phyloP scores from a whole-genome alignment of 2,888 invertebrate species.

The Koerneria pararmatus region DNA sequence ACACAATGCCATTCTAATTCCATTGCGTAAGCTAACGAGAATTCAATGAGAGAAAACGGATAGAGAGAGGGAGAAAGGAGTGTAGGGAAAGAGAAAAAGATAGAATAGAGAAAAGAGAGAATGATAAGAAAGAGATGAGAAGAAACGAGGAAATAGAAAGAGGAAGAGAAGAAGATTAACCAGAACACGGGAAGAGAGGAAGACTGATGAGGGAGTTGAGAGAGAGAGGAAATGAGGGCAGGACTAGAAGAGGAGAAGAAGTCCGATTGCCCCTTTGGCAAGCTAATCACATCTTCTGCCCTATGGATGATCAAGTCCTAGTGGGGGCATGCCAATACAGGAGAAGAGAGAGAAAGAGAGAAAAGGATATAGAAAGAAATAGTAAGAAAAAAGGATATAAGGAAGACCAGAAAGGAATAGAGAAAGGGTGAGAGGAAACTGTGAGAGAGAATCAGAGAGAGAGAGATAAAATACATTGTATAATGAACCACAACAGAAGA shows the following conservation, averaged over 20 bases:
- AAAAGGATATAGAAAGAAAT: not conserved
- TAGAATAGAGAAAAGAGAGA: not conserved
- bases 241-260: not conserved
- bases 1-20: conserved; percentile 22
- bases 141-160: not conserved
- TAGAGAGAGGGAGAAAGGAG: conserved; percentile 1
- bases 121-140: not conserved
- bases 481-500: too few relatives aligned
- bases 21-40: conserved; percentile 13
- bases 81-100: not conserved
- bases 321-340: not conserved
- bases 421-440: not conserved
- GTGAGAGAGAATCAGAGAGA: too few relatives aligned
- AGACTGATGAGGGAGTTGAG: not conserved
- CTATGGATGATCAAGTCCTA: too few relatives aligned
- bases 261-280: conserved; percentile 9
- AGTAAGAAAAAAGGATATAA: not conserved
- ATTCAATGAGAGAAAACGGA: conserved; percentile 7
- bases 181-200: not conserved
- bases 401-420: not conserved
- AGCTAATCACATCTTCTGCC: too few relatives aligned
- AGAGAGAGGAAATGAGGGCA: conserved; percentile 10
- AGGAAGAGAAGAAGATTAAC: not conserved
- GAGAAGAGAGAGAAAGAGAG: conserved; percentile 2
- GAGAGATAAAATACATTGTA: too few relatives aligned